Percentiles rank a stretch among this genome's conserved stretches.
Evolutionary conservation across 2,113 vertebrate species (phyloP).

Genomic region (Bostrychus sinensis): DNA sequence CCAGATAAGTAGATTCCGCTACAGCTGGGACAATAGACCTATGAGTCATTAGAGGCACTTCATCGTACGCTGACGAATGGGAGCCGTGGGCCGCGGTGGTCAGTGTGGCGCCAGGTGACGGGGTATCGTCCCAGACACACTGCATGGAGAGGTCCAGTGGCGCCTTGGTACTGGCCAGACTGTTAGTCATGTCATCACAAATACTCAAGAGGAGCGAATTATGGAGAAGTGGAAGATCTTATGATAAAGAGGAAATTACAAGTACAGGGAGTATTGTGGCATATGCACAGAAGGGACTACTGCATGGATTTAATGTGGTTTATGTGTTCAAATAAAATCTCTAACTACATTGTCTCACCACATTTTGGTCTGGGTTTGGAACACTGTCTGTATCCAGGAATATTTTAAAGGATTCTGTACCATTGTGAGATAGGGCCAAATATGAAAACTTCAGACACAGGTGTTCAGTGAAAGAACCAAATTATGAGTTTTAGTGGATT

Average conservation of each 20-base stretch:
- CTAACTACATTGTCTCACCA: neutral
- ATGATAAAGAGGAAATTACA: too few relatives aligned
- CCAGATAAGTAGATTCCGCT: slow-evolving; percentile 35
- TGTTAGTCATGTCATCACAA: slow-evolving; percentile 51
- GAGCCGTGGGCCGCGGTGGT: slow-evolving; percentile 5
- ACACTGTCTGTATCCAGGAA: neutral
- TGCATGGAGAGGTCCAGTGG: slow-evolving; percentile 25
- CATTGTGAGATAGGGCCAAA: too few relatives aligned
- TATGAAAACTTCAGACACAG: too few relatives aligned
- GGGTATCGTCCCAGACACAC: slow-evolving; percentile 34
- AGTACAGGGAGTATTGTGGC: neutral
- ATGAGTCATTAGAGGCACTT: slow-evolving; percentile 39
- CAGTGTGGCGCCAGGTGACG: slow-evolving; percentile 40
- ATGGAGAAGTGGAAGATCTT: slow-evolving; percentile 29
- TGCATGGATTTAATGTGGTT: neutral
- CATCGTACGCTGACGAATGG: slow-evolving; percentile 23
- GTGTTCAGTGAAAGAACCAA: too few relatives aligned
- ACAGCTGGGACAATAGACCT: slow-evolving; percentile 19
- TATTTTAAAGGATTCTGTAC: neutral
- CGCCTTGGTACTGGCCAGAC: slow-evolving; percentile 38
- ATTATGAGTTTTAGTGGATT: too few relatives aligned
- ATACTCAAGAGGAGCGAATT: slow-evolving; percentile 33
- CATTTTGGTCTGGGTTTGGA: neutral
- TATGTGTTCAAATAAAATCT: too few relatives aligned
- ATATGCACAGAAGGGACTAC: neutral